These are phyloP conservation scores for Myrmecobius fasciatus DNA, from an alignment of 2,113 vertebrate species.

Conservation along the genomic window DNA sequence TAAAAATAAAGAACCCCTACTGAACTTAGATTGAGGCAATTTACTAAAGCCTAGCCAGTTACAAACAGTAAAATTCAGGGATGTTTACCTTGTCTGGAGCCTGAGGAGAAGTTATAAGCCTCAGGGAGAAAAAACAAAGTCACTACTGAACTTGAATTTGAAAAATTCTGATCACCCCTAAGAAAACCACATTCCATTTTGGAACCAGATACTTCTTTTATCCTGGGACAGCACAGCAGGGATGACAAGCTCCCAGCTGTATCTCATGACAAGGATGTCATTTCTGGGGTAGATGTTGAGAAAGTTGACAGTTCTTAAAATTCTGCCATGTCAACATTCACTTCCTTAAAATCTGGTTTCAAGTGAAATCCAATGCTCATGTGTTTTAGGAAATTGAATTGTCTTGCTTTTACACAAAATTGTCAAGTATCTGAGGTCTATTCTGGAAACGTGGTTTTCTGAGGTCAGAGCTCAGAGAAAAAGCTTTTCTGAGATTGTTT, in stretches of 20 bases:
- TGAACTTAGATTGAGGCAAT: background rate
- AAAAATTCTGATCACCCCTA: background rate
- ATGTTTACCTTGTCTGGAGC: background rate
- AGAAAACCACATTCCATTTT: background rate
- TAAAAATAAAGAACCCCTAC: background rate
- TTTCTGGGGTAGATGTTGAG: too few relatives aligned
- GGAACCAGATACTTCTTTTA: background rate
- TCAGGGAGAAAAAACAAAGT: background rate
- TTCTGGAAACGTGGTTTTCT: background rate
- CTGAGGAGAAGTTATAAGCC: background rate
- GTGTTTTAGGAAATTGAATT: background rate
- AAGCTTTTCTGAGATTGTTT: background rate
- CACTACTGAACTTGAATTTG: background rate
- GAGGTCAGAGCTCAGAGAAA: background rate
- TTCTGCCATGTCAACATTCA: too few relatives aligned
- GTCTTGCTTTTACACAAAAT: background rate
- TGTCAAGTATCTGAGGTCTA: background rate
- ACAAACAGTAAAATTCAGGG: background rate
- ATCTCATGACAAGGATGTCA: background rate
- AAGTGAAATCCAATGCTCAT: background rate
- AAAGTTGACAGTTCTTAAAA: background rate
- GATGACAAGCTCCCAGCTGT: fast-evolving
- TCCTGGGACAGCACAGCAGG: background rate
- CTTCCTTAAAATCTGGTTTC: background rate
- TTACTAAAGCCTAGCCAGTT: background rate